Percentiles rank a stretch among this genome's conserved stretches.
These are phyloP conservation scores for Gandaritis pyraliata DNA, from an alignment of 2,888 invertebrate genomes.

Conservation along the genomic window DNA sequence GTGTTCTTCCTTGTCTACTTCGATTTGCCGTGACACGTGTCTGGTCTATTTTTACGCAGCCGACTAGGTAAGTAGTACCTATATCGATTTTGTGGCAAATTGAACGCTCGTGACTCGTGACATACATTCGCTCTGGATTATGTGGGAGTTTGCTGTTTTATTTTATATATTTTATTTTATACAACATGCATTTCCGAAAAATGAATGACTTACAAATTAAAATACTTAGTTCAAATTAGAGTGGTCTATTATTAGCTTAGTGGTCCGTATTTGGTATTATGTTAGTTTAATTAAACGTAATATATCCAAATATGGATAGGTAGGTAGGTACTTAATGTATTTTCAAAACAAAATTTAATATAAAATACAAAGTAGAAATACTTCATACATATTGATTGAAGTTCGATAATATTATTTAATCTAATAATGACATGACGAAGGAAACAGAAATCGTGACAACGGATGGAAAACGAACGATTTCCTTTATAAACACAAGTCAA, in stretches of 20 bases:
- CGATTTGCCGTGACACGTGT: background rate
- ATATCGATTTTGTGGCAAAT: slow-evolving; percentile 33
- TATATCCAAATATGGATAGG: too few relatives aligned
- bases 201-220: background rate
- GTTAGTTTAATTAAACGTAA: too few relatives aligned
- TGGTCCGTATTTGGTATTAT: too few relatives aligned
- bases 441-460: slow-evolving; percentile 6
- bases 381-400: background rate
- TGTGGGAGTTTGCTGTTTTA: slow-evolving; percentile 17
- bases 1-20: background rate
- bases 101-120: slow-evolving; percentile 35
- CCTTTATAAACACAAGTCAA: slow-evolving; percentile 1
- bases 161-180: slow-evolving; percentile 8
- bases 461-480: slow-evolving; percentile 6
- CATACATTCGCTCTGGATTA: slow-evolving; percentile 29
- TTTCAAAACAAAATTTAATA: too few relatives aligned
- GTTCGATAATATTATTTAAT: background rate
- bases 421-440: slow-evolving; percentile 1
- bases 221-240: too few relatives aligned
- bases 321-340: too few relatives aligned
- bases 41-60: slow-evolving; percentile 13
- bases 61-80: too few relatives aligned
- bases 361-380: too few relatives aligned
- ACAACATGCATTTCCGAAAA: background rate
- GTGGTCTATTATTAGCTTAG: too few relatives aligned